Base-by-base conservation (phyloP, 2,888 invertebrate genomes). In the Trissolcus japonicus region DNA sequence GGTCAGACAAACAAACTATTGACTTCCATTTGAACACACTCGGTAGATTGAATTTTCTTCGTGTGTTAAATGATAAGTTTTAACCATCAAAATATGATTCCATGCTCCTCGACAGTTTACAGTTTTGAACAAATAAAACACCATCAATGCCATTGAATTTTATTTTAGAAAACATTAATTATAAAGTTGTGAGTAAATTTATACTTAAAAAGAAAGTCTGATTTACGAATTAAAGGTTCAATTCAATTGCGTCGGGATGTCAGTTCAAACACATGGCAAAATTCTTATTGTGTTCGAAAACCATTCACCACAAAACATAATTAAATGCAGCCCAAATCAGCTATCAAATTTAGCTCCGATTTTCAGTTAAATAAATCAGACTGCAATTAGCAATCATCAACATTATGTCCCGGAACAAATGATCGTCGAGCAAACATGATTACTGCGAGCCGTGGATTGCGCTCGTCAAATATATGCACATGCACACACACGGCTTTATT, bases 1-100 rank as follows among this genome's bases (percentile, higher is more conserved):
- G 69, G 77, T 78, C 77, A 78, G 77, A 69, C 77, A 68, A 72
- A 73, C 73, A 63, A 77, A 73, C 76, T 76, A 76, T 72, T 67
- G 51, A 62, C 71, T 48, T 76, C 71, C 40, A 62, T 57, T n/a
- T 4, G 48, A 21, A 67, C 67, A 74, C 62, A 50, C 43, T 9
- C 53, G 61, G 29, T 67, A 57, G 62, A 67, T 67, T 62, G 57
- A 57, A 74, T 62, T 67, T 67, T 25, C 56, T 68, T 41, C 6
- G 43, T 16, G 17, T 4, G 11, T 14, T 16, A 14, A 16, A 46
- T 46, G 46, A 46, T 16, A 16, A 4, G 11, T 25, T 25, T 25
- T 25, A 2, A 25, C 4, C 0, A 25, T 25, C 25, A 21, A 21
- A 21, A 21, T 21, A 4, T 21, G n/a, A n/a, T 21, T 21, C 4